Evolutionary conservation across 2,888 invertebrate genomes (phyloP).

Genomic region (Xestoiulus laeticollis): DNA sequence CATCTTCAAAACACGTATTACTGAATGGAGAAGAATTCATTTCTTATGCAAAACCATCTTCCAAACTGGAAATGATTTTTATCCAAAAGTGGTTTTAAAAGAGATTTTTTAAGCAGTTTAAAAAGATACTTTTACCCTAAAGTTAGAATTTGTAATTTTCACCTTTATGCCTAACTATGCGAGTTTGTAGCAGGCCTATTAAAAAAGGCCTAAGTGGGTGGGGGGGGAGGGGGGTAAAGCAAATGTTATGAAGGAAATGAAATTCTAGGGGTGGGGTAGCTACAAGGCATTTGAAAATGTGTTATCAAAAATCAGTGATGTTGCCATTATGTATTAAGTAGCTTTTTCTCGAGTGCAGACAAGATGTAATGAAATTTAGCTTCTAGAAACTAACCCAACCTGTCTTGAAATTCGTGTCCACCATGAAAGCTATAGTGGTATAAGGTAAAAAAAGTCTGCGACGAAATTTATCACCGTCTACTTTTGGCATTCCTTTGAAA

Average conservation of each 20-base stretch:
- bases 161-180: neutral
- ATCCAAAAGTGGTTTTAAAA: neutral
- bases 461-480: neutral
- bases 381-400: neutral
- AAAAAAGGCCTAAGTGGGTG: too few relatives aligned
- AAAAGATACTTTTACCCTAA: neutral
- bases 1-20: neutral
- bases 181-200: neutral
- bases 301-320: neutral
- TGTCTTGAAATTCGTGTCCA: neutral
- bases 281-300: neutral
- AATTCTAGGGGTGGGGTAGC: neutral
- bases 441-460: neutral
- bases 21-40: neutral
- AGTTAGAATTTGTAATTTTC: neutral
- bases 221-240: neutral
- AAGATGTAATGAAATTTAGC: neutral
- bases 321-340: neutral
- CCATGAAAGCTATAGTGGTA: neutral
- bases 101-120: neutral
- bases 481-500: neutral
- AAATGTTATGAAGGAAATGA: neutral
- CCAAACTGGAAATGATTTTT: neutral
- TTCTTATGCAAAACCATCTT: neutral
- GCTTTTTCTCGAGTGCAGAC: neutral